Conservation (phyloP, 2,888 invertebrate genomes). For the Caenorhabditis afra region DNA sequence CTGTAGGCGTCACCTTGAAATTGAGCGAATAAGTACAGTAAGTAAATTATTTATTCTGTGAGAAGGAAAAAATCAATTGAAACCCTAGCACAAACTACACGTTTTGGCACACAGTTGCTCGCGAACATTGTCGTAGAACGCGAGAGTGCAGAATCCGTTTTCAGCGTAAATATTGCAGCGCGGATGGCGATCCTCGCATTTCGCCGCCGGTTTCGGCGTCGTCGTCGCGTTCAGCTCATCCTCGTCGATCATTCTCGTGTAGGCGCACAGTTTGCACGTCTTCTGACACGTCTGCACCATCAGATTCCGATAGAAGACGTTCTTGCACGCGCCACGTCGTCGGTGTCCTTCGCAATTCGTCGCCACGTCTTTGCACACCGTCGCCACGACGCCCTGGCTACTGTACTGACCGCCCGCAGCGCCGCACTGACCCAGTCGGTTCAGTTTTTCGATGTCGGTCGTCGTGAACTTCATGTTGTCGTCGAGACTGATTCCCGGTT, state of each 20-base stretch:
- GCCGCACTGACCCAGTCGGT: slow-evolving; percentile 66
- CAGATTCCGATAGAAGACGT: slow-evolving; percentile 50
- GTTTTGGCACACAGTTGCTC: slow-evolving; percentile 59
- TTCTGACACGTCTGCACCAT: slow-evolving; percentile 59
- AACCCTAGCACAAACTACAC: slow-evolving; percentile 58
- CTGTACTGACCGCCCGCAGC: slow-evolving; percentile 14
- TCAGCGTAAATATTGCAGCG: slow-evolving; percentile 50
- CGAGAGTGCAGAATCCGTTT: slow-evolving; percentile 63
- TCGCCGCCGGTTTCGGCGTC: slow-evolving; percentile 7
- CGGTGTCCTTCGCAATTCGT: slow-evolving; percentile 48
- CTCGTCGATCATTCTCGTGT: slow-evolving; percentile 40
- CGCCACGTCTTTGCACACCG: slow-evolving; percentile 38
- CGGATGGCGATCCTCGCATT: slow-evolving; percentile 41
- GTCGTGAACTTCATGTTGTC: slow-evolving; percentile 70
- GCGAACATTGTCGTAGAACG: slow-evolving; percentile 53
- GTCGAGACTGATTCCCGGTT: slow-evolving; percentile 57
- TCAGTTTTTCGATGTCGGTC: slow-evolving; percentile 68
- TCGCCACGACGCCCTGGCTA: slow-evolving; percentile 20
- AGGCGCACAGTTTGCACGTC: slow-evolving; percentile 57
- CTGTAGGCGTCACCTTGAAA: slow-evolving; percentile 16
- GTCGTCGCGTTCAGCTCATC: slow-evolving; percentile 21
- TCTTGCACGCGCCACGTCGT: slow-evolving; percentile 60
- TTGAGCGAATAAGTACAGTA: no score
- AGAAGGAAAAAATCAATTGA: slow-evolving; percentile 8
- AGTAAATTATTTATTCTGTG: no score